Base-by-base conservation (phyloP, 2,797 vertebrate genomes). In the Clamator glandarius region DNA sequence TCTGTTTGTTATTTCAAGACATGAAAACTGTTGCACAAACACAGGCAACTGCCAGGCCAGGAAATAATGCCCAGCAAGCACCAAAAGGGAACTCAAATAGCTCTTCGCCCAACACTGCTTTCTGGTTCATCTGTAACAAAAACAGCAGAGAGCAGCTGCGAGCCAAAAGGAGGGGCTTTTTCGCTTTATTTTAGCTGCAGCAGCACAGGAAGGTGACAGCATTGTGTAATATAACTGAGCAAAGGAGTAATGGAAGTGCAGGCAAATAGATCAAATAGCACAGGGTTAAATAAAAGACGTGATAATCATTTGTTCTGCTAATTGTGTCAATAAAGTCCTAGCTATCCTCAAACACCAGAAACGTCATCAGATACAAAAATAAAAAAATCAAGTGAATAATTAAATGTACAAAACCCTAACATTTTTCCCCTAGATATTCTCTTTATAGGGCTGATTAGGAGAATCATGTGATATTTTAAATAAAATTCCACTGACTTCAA, bases 281-380 rank as follows among this genome's bases (percentile, higher is more conserved):
- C 26, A 36, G 80, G 77, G 64, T 84, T 95, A 94, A 93, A 94
- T 70, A 90, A 92, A 92, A 95, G 87, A 93, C 80, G 80, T 33
- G 85, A 92, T 93, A 95, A 93, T 83, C 11, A 85, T 93, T 96
- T 96, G 87, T 87, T 92, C 84, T 29, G 5, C 35, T 96, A 96
- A 96, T 93, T 92, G 80, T 90, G 85, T 95, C 95, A 95, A 90
- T 90, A 95, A 89, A 92, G 35, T 42, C 84, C 92, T 93, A 89
- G 86, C 91, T 89, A n/a, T 20, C 72, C 58, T 94, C 94, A 84
- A 95, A 93, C 82, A 96, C 87, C 3, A 0, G 90, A 95, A 94
- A 91, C 8, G 2, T 91, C 90, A 89, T 64, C 84, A 73, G 72
- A 55, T 84, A 89, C 63, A 29, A 64, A 58, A 44, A 77, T 48